A percentile compares a stretch with the other conserved stretches of the same genome.
phyloP scores from a whole-genome alignment of 2,888 invertebrate genomes.

The Drosophila tanythrix region DNA sequence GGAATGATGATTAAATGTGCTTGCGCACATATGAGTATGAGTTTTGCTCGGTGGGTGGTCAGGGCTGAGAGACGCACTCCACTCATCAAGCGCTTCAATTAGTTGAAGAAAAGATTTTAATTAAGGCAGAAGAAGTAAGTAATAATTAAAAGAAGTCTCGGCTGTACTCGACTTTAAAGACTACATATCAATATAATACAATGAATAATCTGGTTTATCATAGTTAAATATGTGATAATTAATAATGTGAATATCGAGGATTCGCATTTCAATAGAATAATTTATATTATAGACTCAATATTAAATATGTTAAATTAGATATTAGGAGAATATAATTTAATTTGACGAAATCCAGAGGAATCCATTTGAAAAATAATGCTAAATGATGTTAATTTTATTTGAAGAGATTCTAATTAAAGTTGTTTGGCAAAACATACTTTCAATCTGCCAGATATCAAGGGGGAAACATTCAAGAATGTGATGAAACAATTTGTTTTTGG shows the following conservation, averaged over 20 bases:
- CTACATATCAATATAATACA: background rate
- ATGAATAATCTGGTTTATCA: background rate
- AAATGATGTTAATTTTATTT: no score
- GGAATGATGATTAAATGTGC: conserved; percentile 30
- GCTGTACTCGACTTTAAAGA: background rate
- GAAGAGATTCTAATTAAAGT: no score
- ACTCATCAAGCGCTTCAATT: conserved; percentile 25
- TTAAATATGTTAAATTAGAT: background rate
- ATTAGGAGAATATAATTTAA: no score
- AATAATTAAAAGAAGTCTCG: background rate
- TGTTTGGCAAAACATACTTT: no score
- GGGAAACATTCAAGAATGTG: no score
- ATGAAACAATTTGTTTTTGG: no score
- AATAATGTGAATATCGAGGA: no score
- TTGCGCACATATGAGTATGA: conserved; percentile 15
- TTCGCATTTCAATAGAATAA: no score
- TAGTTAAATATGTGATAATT: no score
- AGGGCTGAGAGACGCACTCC: background rate
- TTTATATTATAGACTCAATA: background rate
- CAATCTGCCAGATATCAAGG: no score
- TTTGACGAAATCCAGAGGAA: no score
- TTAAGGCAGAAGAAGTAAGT: background rate
- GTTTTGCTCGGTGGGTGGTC: background rate
- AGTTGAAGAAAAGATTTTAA: conserved; percentile 16
- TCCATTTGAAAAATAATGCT: no score